Conservation (phyloP, 2,888 invertebrate species). For the Galeopsomyia nigrocyanea region DNA sequence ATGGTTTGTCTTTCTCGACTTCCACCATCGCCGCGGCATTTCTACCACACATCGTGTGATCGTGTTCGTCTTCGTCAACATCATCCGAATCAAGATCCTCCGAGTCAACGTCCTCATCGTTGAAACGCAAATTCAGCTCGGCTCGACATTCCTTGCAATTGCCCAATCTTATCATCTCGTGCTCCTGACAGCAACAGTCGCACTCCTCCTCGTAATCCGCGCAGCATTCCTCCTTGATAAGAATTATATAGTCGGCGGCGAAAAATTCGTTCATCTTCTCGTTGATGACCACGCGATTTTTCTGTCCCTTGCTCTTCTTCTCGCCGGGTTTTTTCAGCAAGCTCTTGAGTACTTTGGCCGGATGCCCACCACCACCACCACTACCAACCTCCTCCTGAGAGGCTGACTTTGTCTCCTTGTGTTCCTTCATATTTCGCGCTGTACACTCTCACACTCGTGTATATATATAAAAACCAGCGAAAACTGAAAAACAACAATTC, state of each 20-base stretch:
- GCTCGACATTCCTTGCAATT: constrained; percentile 72
- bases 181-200: constrained; percentile 79
- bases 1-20: constrained; percentile 50
- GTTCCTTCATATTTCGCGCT: constrained; percentile 57
- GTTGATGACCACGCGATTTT: constrained; percentile 88
- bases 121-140: constrained; percentile 66
- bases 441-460: background rate
- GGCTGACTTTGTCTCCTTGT: constrained; percentile 54
- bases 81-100: constrained; percentile 29
- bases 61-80: constrained; percentile 54
- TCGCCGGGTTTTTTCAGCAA: constrained; percentile 83
- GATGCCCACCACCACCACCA: background rate
- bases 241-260: constrained; percentile 92
- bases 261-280: constrained; percentile 92
- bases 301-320: constrained; percentile 74
- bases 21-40: constrained; percentile 47
- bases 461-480: too few species aligned
- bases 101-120: constrained; percentile 57
- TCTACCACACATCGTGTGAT: constrained; percentile 46
- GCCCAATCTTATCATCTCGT: constrained; percentile 75
- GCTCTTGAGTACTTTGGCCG: constrained; percentile 72
- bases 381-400: constrained; percentile 3
- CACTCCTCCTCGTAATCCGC: constrained; percentile 84
- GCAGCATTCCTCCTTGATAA: constrained; percentile 89
- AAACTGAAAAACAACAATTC: too few species aligned